These are phyloP conservation scores for Bolinopsis microptera DNA, from an alignment of 37 sponge, comb jelly and placozoan genomes.

Conservation along the genomic window DNA sequence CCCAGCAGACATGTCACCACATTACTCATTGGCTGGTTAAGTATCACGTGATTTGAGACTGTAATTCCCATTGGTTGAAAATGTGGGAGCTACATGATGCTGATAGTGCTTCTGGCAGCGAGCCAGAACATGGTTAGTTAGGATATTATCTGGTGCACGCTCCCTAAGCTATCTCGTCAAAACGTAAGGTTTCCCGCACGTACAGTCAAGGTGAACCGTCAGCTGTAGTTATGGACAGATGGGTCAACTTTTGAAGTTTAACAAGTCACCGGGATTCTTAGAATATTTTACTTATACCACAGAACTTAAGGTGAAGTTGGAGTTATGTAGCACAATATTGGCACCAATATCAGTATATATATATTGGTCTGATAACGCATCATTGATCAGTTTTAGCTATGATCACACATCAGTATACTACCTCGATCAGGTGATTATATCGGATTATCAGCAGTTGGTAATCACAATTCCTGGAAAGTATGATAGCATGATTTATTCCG, in stretches of 20 bases:
- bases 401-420: background rate
- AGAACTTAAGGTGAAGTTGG: no score
- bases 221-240: no score
- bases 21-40: background rate
- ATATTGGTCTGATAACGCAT: background rate
- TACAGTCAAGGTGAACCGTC: no score
- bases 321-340: no score
- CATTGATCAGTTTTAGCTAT: background rate
- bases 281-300: no score
- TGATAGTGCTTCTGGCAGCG: background rate
- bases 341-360: no score
- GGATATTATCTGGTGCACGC: background rate
- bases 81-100: background rate
- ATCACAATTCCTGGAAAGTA: background rate
- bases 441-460: background rate
- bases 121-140: background rate
- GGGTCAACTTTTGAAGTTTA: no score
- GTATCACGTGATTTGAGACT: background rate
- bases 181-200: no score
- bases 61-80: background rate
- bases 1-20: background rate
- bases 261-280: no score
- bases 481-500: background rate
- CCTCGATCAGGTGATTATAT: background rate
- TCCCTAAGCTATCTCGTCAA: no score